Evolutionary conservation across 2,888 invertebrate species (phyloP).

Genomic region (Venusia cambrica): DNA sequence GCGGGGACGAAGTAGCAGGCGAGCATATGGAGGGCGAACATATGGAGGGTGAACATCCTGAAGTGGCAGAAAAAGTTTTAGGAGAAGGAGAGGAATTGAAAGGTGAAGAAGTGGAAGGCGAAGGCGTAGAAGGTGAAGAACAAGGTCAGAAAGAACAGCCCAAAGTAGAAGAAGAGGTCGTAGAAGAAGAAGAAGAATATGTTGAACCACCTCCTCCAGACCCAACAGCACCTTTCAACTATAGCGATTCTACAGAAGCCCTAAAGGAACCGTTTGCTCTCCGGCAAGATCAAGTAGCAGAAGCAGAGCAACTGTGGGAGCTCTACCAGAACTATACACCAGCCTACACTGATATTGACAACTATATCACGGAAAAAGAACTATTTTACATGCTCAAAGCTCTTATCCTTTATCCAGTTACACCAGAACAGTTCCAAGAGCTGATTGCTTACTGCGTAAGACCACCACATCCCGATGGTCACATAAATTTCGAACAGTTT

Average conservation of each 20-base stretch:
- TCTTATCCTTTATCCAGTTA: constrained; percentile 60
- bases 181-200: constrained; percentile 55
- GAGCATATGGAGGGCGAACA: constrained; percentile 33
- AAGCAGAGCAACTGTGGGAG: constrained; percentile 68
- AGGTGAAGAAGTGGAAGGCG: constrained; percentile 33
- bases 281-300: constrained; percentile 62
- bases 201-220: constrained; percentile 62
- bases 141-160: constrained; percentile 27
- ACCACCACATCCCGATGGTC: constrained; percentile 62
- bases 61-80: constrained; percentile 32
- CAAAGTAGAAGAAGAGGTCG: constrained; percentile 39
- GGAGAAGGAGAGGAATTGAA: constrained; percentile 40
- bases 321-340: constrained; percentile 65
- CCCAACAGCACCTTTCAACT: constrained; percentile 63
- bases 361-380: constrained; percentile 65
- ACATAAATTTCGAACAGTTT: constrained; percentile 64
- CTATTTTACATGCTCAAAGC: constrained; percentile 64
- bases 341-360: constrained; percentile 61
- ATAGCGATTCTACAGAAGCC: constrained; percentile 62
- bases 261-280: constrained; percentile 56
- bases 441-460: constrained; percentile 57
- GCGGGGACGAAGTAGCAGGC: constrained; percentile 33
- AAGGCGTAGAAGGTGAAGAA: constrained; percentile 35
- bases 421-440: constrained; percentile 64
- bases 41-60: constrained; percentile 29